phyloP scores from a whole-genome alignment of 2,888 invertebrate species.

The Tetanocera ferruginea region DNA sequence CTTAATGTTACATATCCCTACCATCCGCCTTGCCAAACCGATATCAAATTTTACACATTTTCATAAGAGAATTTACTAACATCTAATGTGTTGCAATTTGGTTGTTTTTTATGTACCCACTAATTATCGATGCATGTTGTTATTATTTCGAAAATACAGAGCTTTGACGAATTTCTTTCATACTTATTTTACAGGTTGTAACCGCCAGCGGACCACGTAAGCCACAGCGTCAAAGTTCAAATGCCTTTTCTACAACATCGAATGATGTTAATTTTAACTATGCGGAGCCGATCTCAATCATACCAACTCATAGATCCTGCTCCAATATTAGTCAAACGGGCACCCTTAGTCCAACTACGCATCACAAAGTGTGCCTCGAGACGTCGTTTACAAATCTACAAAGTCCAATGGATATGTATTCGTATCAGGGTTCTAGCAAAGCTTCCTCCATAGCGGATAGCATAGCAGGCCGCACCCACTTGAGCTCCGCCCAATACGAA shows the following conservation, averaged over 20 bases:
- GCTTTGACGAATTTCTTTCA: background rate
- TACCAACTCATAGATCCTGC: conserved; percentile 71
- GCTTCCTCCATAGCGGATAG: conserved; percentile 68
- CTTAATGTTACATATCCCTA: conserved; percentile 38
- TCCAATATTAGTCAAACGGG: conserved; percentile 68
- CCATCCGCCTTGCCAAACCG: background rate
- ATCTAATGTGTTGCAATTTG: no score
- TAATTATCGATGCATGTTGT: background rate
- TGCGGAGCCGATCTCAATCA: conserved; percentile 23
- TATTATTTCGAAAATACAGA: background rate
- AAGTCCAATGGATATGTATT: conserved; percentile 68
- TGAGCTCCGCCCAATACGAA: conserved; percentile 70
- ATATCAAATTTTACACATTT: no score
- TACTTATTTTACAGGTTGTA: conserved; percentile 75
- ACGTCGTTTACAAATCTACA: conserved; percentile 82
- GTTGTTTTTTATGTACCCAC: no score
- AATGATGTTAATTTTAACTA: conserved; percentile 56
- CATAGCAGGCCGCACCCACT: conserved; percentile 67
- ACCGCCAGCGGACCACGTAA: conserved; percentile 84
- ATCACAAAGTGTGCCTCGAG: conserved; percentile 77
- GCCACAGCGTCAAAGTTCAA: conserved; percentile 75
- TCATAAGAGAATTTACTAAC: no score
- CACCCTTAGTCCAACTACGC: conserved; percentile 71
- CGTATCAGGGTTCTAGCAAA: conserved; percentile 58
- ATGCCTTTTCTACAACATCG: conserved; percentile 69